Conservation (phyloP, 2,888 invertebrate species). For the Brachyopa scutellaris region DNA sequence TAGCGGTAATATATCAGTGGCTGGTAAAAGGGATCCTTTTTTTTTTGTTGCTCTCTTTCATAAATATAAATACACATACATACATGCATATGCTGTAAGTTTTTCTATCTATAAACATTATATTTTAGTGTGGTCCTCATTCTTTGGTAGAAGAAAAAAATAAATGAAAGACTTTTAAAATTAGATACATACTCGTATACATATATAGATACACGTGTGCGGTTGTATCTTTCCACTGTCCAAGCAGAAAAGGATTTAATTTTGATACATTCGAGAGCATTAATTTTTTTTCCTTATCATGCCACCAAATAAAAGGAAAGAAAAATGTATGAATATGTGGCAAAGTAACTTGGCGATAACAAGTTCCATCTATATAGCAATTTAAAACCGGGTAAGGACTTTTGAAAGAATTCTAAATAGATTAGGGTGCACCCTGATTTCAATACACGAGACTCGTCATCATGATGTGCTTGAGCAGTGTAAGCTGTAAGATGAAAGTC, state of each 20-base stretch:
- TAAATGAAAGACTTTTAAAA: constrained; percentile 18
- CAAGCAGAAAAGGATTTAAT: constrained; percentile 18
- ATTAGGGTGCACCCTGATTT: too few relatives aligned
- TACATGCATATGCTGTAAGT: background rate
- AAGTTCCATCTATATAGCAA: too few relatives aligned
- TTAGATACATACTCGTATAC: too few relatives aligned
- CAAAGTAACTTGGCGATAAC: too few relatives aligned
- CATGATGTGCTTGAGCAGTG: too few relatives aligned
- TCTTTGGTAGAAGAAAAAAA: background rate
- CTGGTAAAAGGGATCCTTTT: background rate
- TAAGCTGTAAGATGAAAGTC: too few relatives aligned
- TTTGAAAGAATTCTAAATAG: too few relatives aligned
- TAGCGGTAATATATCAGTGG: constrained; percentile 40
- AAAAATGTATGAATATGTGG: too few relatives aligned
- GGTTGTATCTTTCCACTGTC: background rate
- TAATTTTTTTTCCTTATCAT: background rate
- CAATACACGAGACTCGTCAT: too few relatives aligned
- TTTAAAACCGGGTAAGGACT: too few relatives aligned
- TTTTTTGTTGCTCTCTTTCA: background rate
- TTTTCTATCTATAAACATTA: background rate
- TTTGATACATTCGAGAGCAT: constrained; percentile 8
- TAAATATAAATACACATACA: too few relatives aligned
- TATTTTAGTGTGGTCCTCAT: background rate
- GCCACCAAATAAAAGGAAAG: too few relatives aligned
- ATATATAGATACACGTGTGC: background rate